Conservation (phyloP, 2,113 vertebrate genomes). For the Protobothrops mucrosquamatus region DNA sequence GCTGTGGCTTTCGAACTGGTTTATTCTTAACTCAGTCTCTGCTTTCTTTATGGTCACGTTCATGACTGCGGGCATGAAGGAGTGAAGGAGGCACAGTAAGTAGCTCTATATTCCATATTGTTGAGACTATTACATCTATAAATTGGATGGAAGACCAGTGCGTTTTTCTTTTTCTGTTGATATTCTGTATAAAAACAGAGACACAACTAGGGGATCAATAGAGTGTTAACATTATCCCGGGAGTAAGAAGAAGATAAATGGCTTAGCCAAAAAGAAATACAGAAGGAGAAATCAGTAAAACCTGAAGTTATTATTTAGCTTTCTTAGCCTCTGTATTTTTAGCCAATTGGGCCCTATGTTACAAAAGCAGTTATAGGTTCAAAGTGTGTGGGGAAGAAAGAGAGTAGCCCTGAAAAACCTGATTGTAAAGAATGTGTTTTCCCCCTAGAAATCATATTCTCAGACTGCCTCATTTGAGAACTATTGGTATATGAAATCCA, state of each 20-base stretch:
- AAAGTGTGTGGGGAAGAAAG: not conserved
- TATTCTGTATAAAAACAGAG: not conserved
- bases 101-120: conserved; percentile 22
- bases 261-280: not conserved
- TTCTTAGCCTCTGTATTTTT: not conserved
- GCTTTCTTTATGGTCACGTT: conserved; percentile 41
- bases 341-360: not conserved
- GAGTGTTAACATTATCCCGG: not conserved
- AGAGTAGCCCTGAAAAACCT: not conserved
- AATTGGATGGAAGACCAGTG: not conserved
- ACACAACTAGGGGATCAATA: not conserved
- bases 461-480: conserved; percentile 7
- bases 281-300: not conserved
- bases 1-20: conserved; percentile 42
- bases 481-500: conserved; percentile 26
- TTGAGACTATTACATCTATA: conserved; percentile 20
- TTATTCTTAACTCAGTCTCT: conserved; percentile 67
- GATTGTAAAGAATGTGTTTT: not conserved
- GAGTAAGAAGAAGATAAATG: not conserved
- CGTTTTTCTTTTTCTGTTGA: not conserved
- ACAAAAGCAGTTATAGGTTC: not conserved
- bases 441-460: not conserved
- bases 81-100: conserved; percentile 65
- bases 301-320: not conserved
- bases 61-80: conserved; percentile 40